A percentile compares a stretch with the other conserved stretches of the same genome.
phyloP scores from a whole-genome alignment of 2,797 vertebrate genomes.

The Hoplostethus atlanticus region DNA sequence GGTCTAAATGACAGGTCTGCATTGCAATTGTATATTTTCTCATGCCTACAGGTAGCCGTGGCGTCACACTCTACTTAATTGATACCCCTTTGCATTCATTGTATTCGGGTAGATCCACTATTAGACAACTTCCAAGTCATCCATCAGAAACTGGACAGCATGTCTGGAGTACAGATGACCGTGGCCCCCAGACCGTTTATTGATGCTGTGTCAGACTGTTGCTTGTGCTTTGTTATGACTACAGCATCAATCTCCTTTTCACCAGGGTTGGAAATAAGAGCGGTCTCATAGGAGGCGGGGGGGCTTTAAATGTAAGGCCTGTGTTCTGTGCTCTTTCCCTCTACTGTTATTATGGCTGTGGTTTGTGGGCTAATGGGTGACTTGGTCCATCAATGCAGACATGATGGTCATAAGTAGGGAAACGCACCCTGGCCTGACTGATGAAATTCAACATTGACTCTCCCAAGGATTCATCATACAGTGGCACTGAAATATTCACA shows the following conservation, averaged over 20 bases:
- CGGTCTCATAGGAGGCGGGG: slow-evolving; percentile 47
- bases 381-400: slow-evolving; percentile 12
- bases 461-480: not conserved
- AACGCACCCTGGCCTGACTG: not conserved
- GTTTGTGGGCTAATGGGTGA: slow-evolving; percentile 55
- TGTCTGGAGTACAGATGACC: slow-evolving; percentile 43
- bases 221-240: slow-evolving; percentile 68
- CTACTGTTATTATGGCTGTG: slow-evolving; percentile 62
- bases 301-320: slow-evolving; percentile 41
- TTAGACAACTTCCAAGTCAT: slow-evolving; percentile 29
- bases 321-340: slow-evolving; percentile 35
- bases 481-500: not conserved
- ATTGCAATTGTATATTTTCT: slow-evolving; percentile 31
- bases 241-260: slow-evolving; percentile 59
- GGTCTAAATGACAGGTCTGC: no score
- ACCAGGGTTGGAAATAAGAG: slow-evolving; percentile 65
- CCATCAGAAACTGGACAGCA: slow-evolving; percentile 19
- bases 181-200: slow-evolving; percentile 20
- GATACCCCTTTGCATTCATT: not conserved
- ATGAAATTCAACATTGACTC: not conserved
- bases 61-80: not conserved
- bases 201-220: slow-evolving; percentile 48
- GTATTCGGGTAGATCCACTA: not conserved
- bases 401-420: slow-evolving; percentile 15
- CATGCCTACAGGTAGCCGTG: slow-evolving; percentile 7